phyloP scores from a whole-genome alignment of 2,797 vertebrate species.

The Loris lydekkerianus region DNA sequence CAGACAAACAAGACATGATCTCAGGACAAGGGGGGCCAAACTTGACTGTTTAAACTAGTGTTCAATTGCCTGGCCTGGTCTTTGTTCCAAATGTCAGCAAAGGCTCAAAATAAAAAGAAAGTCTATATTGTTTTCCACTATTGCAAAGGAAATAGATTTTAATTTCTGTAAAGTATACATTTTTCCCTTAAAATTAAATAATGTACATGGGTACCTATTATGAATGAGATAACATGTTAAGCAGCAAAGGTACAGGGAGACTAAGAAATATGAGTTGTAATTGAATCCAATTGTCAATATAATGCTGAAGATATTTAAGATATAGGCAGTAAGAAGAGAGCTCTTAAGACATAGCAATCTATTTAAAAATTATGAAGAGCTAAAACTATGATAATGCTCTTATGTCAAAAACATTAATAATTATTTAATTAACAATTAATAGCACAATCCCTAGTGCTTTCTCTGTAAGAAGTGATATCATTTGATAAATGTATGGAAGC shows the following conservation, averaged over 20 bases:
- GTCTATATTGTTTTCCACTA: constrained; percentile 26
- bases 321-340: not conserved
- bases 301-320: not conserved
- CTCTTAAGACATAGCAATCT: not conserved
- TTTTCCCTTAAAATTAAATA: constrained; percentile 50
- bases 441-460: not conserved
- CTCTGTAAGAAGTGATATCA: not conserved
- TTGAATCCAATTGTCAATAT: not conserved
- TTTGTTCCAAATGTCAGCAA: constrained; percentile 45
- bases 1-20: constrained; percentile 64
- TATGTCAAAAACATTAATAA: not conserved
- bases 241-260: not conserved
- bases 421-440: not conserved
- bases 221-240: not conserved
- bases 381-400: not conserved
- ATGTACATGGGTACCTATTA: not conserved
- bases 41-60: constrained; percentile 66
- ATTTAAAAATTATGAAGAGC: not conserved
- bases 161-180: constrained; percentile 15
- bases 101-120: constrained; percentile 50
- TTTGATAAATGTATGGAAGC: not conserved
- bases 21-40: constrained; percentile 72
- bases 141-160: constrained; percentile 4
- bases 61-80: not conserved
- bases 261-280: not conserved